Base-by-base conservation (phyloP, 2,113 vertebrate species). In the Grantiella picta region DNA sequence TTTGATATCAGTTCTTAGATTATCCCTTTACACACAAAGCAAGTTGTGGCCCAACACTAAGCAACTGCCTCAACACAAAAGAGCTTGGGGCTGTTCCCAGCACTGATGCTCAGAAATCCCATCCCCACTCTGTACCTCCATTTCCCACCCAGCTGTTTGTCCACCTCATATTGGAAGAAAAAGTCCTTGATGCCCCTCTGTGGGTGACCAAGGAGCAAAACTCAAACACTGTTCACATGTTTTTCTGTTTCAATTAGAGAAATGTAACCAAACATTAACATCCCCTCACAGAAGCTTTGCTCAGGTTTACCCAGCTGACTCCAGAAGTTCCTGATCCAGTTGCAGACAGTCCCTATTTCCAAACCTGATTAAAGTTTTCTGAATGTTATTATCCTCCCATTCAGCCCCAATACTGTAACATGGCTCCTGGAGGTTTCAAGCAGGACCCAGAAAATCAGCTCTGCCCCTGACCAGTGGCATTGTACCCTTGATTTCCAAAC, bases 241-340 rank as follows among this genome's bases (percentile, higher is more conserved):
- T 80, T 69, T 80, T 76, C 44, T 44, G 4, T 29, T 60, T 38
- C 45, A 64, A 0, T 17, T 54, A 42, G 35, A 71, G 35, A 54
- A 21, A 24, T 38, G 45, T 33, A 72, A 76, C 27, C 23, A 29
- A 75, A 70, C 22, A 35, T 38, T 24, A 78, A 56, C 18, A 20
- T 47, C 56, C 47, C 65, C 60, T 78, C 47, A 54, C 29, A 59
- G 73, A 82, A 22, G 24, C 56, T 87, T 70, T 45, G 60, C 56
- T 79, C 42, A 36, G 47, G 13, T 66, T 54, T 82, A 54, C 17
- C 36, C 56, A 59, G n/a, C 27, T 38, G 36, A 44, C 36, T 54
- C 59, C 25, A 60, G 50, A 45, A 18, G 40, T 11, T 78, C 28
- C 54, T 0, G 0, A 45, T 4, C 2, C 0, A 23, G 54, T 6